phyloP scores from a whole-genome alignment of 2,797 vertebrate species.

The Tachyglossus aculeatus region DNA sequence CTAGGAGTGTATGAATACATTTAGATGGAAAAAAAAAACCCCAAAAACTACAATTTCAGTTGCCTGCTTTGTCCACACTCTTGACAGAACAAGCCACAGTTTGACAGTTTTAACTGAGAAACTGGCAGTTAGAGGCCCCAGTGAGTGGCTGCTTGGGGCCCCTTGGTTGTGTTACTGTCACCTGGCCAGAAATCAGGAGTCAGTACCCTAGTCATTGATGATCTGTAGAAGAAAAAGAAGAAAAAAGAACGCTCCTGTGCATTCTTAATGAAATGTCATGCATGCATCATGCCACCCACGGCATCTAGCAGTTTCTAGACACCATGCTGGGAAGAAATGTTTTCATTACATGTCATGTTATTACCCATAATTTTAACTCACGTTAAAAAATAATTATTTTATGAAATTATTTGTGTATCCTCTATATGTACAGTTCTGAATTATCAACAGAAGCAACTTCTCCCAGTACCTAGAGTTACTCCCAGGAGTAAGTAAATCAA shows the following conservation, averaged over 20 bases:
- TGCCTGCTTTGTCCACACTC: background rate
- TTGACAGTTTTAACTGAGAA: background rate
- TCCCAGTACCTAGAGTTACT: no score
- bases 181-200: background rate
- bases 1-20: fast-evolving
- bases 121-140: background rate
- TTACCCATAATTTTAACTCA: no score
- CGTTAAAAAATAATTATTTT: no score
- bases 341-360: no score
- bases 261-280: background rate
- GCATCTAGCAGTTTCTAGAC: background rate
- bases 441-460: no score
- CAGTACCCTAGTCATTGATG: no score
- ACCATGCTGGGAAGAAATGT: fast-evolving
- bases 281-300: background rate
- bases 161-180: background rate
- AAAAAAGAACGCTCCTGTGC: background rate
- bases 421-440: no score
- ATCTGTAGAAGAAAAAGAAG: no score
- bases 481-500: no score
- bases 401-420: no score
- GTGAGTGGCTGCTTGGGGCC: fast-evolving
- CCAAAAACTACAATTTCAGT: fast-evolving
- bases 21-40: background rate
- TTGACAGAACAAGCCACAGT: background rate